These are phyloP conservation scores for Sebastes variabilis DNA, from an alignment of 2,797 vertebrate genomes.

Conservation along the genomic window DNA sequence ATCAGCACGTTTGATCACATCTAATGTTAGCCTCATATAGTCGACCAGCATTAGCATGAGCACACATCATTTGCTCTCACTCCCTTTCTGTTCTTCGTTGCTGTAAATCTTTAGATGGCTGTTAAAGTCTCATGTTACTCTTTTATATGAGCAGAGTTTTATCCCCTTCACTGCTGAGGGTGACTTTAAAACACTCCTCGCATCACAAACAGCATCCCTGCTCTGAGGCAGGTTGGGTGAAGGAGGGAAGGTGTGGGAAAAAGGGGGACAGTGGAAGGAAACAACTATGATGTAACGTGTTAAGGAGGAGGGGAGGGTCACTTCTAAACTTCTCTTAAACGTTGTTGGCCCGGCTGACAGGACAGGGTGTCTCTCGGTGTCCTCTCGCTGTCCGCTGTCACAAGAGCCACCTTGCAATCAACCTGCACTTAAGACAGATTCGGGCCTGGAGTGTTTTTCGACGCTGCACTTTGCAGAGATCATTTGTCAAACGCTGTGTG, in stretches of 20 bases:
- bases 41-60: not conserved
- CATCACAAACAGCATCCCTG: not conserved
- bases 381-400: constrained; percentile 30
- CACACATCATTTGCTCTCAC: not conserved
- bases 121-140: not conserved
- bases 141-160: not conserved
- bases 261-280: not conserved
- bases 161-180: not conserved
- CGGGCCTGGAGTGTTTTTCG: constrained; percentile 13
- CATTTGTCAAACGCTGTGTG: constrained; percentile 33
- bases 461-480: constrained; percentile 15
- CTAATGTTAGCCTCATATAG: not conserved
- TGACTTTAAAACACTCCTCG: not conserved
- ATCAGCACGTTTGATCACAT: not conserved
- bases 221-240: not conserved
- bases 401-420: not conserved
- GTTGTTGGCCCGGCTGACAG: constrained; percentile 20
- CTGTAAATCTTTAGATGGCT: not conserved
- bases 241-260: not conserved
- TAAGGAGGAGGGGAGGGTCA: constrained; percentile 1
- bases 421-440: constrained; percentile 26
- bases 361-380: not conserved
- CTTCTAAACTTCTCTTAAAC: constrained; percentile 10
- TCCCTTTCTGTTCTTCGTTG: not conserved
- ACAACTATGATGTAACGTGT: constrained; percentile 4